Percentiles rank a stretch among this genome's conserved stretches.
phyloP scores from a whole-genome alignment of 2,888 invertebrate species.

The Psylliodes chrysocephalus region DNA sequence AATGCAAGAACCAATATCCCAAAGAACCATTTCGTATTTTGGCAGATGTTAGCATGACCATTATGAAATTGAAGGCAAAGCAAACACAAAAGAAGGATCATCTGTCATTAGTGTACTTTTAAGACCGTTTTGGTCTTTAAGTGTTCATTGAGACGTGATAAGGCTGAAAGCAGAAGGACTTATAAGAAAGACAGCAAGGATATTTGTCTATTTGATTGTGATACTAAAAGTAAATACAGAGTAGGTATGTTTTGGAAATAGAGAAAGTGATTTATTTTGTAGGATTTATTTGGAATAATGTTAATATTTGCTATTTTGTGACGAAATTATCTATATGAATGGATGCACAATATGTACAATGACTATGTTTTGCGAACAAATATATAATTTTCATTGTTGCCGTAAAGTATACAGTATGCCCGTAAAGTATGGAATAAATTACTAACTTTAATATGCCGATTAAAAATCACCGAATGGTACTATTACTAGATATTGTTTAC shows the following conservation, averaged over 20 bases:
- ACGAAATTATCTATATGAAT: too few species aligned
- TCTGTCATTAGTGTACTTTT: conserved; percentile 25
- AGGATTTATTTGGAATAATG: background rate
- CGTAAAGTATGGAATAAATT: too few species aligned
- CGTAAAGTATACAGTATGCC: too few species aligned
- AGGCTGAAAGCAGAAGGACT: background rate
- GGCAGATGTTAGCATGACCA: conserved; percentile 26
- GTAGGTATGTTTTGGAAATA: background rate
- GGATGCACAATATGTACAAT: too few species aligned
- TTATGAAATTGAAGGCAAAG: conserved; percentile 8
- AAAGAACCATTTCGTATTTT: conserved; percentile 14
- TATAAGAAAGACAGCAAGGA: background rate
- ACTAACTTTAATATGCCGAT: too few species aligned
- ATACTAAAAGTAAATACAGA: background rate
- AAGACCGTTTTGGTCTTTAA: conserved; percentile 10
- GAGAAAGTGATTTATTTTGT: background rate
- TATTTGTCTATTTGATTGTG: background rate
- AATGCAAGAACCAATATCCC: conserved; percentile 11
- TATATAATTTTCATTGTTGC: too few species aligned
- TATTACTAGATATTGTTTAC: too few species aligned
- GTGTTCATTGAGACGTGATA: conserved; percentile 10
- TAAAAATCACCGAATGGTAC: too few species aligned
- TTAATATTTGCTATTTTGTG: too few species aligned
- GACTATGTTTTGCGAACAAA: too few species aligned
- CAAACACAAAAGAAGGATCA: conserved; percentile 23